Base-by-base conservation (phyloP, 2,888 invertebrate species). In the Amblyjoppa fuscipennis region DNA sequence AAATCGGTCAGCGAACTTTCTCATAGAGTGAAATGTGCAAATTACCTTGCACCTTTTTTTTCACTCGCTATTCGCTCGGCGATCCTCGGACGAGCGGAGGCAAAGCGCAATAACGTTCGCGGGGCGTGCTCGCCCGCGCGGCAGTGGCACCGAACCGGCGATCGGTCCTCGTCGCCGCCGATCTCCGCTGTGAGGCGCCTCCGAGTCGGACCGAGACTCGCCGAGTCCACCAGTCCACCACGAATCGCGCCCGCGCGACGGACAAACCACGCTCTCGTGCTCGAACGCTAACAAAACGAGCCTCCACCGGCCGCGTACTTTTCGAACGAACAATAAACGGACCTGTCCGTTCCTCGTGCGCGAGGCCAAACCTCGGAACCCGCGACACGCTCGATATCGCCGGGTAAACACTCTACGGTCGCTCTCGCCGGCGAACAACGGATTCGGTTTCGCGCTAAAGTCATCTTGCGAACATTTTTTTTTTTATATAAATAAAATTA, bases 171-270 rank as follows among this genome's bases (percentile, higher is more conserved):
- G 76, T 78, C 64, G 70, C 76, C 51, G 53, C 71, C 84, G 85
- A 88, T 87, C 80, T 74, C 38, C 77, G 83, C 71, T 80, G 88
- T 81, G 84, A 87, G 75, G 68, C 45, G 81, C 75, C 34, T 78
- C 77, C 69, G 61, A 69, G 82, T 80, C 83, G 75, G 73, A 64
- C 73, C 73, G 82, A 81, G 77, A 51, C 78, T 80, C 71, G 61
- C 80, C 74, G 85, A 80, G 80, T 80, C 45, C 45, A 74, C 77
- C 86, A 86, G 85, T 88, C 85, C 84, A 89, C 90, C 87, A 90
- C 89, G 89, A 88, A 85, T 87, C 88, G 88, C 89, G 88, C 84
- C 88, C 88, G 89, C 87, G 85, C 89, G 82, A 87, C 87, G 87
- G 77, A 83, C 85, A 83, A 51, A 59, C 83, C 73, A 71, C 85